Evolutionary conservation across 2,113 vertebrate genomes (phyloP).

Genomic region (Murina feae): DNA sequence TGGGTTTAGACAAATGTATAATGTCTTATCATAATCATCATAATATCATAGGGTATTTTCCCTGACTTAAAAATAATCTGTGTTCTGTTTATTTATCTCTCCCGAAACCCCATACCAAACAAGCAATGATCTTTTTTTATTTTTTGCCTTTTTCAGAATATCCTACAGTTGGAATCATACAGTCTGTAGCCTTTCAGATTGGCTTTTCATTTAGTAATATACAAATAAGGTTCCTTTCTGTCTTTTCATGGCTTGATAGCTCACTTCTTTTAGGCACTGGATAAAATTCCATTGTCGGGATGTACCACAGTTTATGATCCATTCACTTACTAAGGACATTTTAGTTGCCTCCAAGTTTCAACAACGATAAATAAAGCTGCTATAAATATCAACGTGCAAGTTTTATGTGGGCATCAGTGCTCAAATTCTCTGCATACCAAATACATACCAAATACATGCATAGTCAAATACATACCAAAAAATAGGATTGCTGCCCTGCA

Average conservation of each 20-base stretch:
- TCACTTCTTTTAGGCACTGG: neutral
- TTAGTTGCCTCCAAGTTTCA: neutral
- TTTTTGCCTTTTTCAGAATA: neutral
- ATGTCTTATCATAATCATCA: neutral
- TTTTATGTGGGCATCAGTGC: neutral
- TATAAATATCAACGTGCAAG: neutral
- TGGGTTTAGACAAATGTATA: neutral
- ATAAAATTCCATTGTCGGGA: neutral
- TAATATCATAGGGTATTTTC: neutral
- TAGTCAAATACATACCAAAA: neutral
- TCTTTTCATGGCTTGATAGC: neutral
- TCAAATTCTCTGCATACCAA: neutral
- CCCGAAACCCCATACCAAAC: neutral
- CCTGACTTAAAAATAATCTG: neutral
- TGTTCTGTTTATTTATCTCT: neutral
- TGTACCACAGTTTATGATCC: neutral
- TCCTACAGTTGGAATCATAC: neutral
- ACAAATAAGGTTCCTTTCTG: neutral
- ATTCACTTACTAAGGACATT: neutral
- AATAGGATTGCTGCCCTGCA: neutral
- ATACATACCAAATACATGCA: no score
- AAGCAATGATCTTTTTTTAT: neutral
- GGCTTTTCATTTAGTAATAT: neutral
- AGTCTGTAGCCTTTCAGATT: neutral
- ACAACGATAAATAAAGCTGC: neutral